Base-by-base conservation (phyloP, 2,113 vertebrate species). In the Piprites chloris region DNA sequence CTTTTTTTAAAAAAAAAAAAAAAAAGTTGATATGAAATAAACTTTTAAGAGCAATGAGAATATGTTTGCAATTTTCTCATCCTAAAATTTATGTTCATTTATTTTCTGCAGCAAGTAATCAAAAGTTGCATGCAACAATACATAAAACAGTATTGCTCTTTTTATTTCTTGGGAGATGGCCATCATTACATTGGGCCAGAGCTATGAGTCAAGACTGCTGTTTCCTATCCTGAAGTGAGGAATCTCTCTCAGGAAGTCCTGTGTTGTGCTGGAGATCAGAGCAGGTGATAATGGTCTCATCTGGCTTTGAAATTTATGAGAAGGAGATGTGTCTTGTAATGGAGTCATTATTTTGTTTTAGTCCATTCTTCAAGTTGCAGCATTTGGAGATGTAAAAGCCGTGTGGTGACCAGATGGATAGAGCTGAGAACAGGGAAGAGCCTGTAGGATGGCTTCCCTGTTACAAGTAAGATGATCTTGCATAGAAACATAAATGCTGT, bases 251-350 rank as follows among this genome's bases (percentile, higher is more conserved):
- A 91, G 93, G 95, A 97, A 96, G 95, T 93, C 75, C 92, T 96
- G 93, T 95, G 92, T 88, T 95, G 44, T 91, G 93, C 91, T 95
- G 67, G 65, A 95, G 95, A 96, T 96, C 92, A 96, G 90, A 97
- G 87, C 82, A 94, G 96, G 95, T 97, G 93, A 96, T 96, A 97
- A 97, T 92, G 85, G 90, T 71, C 95, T 95, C 95, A 95, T 95
- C 87, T 96, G 95, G 85, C 87, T 94, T 94, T 90, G 88, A 97
- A 96, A 96, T 90, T 96, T 95, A 95, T 1, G 72, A 92, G 93
- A 75, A 94, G 78, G 82, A 97, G 95, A 93, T 80, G 91, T 89
- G 61, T 81, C 75, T 56, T 96, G 95, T 96, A 97, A 96, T 96
- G 93, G 78, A 91, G 63, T 85, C 62, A 59, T 96, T 94, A 95